Base-by-base conservation (phyloP, 1,140 invertebrate genomes). In the Centruroides sculpturatus region DNA sequence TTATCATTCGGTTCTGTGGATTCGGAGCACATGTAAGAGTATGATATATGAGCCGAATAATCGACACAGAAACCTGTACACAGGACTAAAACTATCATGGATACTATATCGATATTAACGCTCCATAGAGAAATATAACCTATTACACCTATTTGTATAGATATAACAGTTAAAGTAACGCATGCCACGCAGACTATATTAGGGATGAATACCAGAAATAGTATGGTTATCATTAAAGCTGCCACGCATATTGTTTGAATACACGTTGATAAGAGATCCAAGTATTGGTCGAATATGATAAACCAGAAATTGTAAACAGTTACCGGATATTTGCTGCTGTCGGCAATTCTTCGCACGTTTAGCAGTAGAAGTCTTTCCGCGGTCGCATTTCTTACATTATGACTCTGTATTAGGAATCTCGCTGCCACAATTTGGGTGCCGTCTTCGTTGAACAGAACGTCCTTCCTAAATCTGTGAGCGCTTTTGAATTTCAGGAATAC, bases 1-100 rank as follows among this genome's bases (percentile, higher is more conserved):
- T 85, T 80, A 12, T 89, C 88, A 13, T 71, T 61, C 35, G 67
- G 61, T 50, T 67, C 60, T 57, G 63, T 59, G 7, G 70, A 64
- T 23, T 69, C 65, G 1, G 89, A 91, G 34, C 88, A 85, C 84
- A 97, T 92, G 72, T 92, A 97, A 0, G 90, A 90, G 70, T 97
- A 96, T 66, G 91, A 94, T 53, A 97, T 96, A 69, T 98, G 93
- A 5, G 92, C 93, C 0, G 91, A 92, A 71, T 95, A 98, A 70
- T 98, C 93, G 0, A 98, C 92, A 5, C 90, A 94, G 75, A 97
- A 97, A 51, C 94, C 94, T 49, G 97, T 94, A 69, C 92, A 95
- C 91, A 98, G 96, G 56, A 98, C 96, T 3, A 98, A 78, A 69
- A 97, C 96, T 48, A 98, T 96, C 93, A 97, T 98, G 0, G 92